Conservation (phyloP, 2,888 invertebrate genomes). For the Habrosyne pyritoides region DNA sequence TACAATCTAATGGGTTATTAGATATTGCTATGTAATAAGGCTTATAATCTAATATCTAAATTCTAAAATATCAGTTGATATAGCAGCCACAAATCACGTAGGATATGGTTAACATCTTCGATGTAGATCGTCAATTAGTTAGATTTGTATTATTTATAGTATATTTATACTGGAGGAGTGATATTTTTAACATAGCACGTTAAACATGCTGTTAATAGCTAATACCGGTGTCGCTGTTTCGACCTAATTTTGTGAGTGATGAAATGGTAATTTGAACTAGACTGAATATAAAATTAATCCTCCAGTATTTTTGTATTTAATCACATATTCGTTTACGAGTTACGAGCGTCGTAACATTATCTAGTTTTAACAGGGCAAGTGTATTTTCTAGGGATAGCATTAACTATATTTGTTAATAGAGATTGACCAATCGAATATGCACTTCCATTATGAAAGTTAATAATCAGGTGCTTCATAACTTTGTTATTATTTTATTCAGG, state of each 20-base stretch:
- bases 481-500: neutral
- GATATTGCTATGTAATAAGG: no score
- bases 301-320: slow-evolving; percentile 52
- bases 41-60: no score
- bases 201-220: slow-evolving; percentile 74
- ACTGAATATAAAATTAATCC: slow-evolving; percentile 55
- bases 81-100: no score
- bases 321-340: slow-evolving; percentile 60
- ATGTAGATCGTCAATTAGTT: slow-evolving; percentile 34
- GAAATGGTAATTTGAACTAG: slow-evolving; percentile 51
- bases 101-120: neutral
- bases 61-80: no score
- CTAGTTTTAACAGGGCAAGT: slow-evolving; percentile 28
- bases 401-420: no score
- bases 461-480: neutral
- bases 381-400: neutral
- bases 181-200: slow-evolving; percentile 57
- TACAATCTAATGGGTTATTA: no score
- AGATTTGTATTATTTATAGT: slow-evolving; percentile 34
- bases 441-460: no score
- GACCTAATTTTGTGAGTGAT: slow-evolving; percentile 61
- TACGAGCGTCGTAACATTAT: slow-evolving; percentile 50
- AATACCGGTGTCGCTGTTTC: slow-evolving; percentile 55
- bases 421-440: no score
- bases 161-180: slow-evolving; percentile 41